A percentile compares a stretch with the other conserved stretches of the same genome.
Evolutionary conservation across 2,888 invertebrate genomes (phyloP).

Genomic region (Epirrhoe alternata): DNA sequence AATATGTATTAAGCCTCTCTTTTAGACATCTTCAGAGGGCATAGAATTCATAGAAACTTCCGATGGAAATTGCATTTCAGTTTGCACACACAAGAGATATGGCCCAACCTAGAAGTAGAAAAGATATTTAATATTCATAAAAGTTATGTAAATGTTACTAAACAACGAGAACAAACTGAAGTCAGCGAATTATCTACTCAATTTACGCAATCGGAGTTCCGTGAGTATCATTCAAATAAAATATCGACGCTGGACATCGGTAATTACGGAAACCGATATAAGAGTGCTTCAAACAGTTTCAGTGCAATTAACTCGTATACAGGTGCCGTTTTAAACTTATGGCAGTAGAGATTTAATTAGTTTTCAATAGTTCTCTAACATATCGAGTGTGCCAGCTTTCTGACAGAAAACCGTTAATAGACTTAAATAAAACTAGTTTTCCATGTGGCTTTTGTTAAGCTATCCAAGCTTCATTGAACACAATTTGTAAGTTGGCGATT

Average conservation of each 20-base stretch:
- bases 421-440: no score
- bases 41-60: no score
- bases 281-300: constrained; percentile 32
- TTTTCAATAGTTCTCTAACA: background rate
- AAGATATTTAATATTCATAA: no score
- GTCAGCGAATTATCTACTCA: constrained; percentile 11
- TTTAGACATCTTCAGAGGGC: no score
- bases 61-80: no score
- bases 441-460: no score
- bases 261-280: constrained; percentile 37
- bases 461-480: no score
- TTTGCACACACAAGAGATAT: no score
- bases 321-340: constrained; percentile 26
- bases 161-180: constrained; percentile 1
- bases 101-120: no score
- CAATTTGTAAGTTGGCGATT: no score
- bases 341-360: background rate
- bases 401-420: background rate
- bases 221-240: constrained; percentile 27
- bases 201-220: constrained; percentile 27
- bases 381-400: background rate
- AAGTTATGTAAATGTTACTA: background rate
- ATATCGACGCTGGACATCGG: constrained; percentile 25
- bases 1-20: no score
- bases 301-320: constrained; percentile 35